Percentiles rank a stretch among this genome's conserved stretches.
Evolutionary conservation across 2,797 vertebrate species (phyloP).

Genomic region (Buceros bicornis): DNA sequence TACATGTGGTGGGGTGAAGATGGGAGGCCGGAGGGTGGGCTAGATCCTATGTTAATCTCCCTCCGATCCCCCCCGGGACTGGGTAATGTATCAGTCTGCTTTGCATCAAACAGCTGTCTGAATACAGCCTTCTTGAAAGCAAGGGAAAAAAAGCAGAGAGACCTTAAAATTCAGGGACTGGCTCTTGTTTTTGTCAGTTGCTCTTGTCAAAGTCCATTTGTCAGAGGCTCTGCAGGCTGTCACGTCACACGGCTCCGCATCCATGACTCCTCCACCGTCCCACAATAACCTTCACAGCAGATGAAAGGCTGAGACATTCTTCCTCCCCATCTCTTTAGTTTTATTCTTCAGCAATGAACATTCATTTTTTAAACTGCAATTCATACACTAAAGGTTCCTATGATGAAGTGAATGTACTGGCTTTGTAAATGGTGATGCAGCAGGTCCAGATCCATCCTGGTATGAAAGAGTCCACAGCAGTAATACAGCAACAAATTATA

Average conservation of each 20-base stretch:
- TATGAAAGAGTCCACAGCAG: neutral
- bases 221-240: slow-evolving; percentile 38
- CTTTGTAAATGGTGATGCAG: neutral
- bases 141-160: neutral
- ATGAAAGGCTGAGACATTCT: neutral
- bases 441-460: neutral
- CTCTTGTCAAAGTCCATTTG: slow-evolving; percentile 53
- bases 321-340: neutral
- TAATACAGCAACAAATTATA: neutral
- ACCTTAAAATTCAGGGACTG: slow-evolving; percentile 1
- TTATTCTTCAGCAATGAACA: neutral
- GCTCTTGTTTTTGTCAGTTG: slow-evolving; percentile 40
- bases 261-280: neutral
- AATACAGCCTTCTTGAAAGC: slow-evolving; percentile 9
- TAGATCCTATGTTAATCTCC: neutral
- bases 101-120: slow-evolving; percentile 22
- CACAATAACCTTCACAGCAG: slow-evolving; percentile 16
- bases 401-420: rapidly evolving
- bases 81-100: neutral
- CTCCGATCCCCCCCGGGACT: neutral
- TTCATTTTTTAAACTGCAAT: neutral
- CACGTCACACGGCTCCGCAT: neutral
- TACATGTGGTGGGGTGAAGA: neutral
- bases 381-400: neutral
- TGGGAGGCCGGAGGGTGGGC: neutral